These are phyloP conservation scores for Hystrix brachyura DNA, from an alignment of 2,113 vertebrate species.

Conservation along the genomic window DNA sequence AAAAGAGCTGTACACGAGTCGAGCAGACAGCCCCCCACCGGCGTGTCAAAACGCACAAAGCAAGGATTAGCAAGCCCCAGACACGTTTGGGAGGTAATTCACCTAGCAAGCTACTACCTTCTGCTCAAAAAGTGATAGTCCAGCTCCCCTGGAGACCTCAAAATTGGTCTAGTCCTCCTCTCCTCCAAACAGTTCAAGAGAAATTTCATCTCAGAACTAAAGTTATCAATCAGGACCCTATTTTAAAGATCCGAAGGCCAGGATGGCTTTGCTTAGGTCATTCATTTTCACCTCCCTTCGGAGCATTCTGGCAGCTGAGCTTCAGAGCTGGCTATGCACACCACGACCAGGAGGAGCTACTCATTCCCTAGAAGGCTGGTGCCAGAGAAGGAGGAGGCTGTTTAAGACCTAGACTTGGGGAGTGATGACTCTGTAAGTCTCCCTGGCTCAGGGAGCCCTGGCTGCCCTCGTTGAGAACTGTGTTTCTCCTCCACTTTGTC, in stretches of 20 bases:
- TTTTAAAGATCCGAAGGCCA: neutral
- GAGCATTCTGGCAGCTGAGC: neutral
- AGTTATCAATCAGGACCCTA: neutral
- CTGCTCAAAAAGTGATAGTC: neutral
- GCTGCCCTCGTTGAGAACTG: neutral
- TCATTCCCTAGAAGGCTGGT: neutral
- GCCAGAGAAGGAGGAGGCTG: neutral
- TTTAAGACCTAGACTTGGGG: slow-evolving; percentile 41
- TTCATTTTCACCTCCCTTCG: slow-evolving; percentile 44
- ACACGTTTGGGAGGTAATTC: neutral
- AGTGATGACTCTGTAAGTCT: slow-evolving; percentile 40
- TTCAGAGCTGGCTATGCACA: neutral
- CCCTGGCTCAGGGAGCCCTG: neutral
- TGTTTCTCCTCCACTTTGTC: slow-evolving; percentile 1
- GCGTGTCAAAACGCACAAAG: neutral
- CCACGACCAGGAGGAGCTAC: neutral
- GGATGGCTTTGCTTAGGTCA: slow-evolving; percentile 29
- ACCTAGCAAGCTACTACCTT: neutral
- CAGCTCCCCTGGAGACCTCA: neutral
- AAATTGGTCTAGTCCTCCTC: neutral
- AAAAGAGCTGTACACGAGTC: neutral
- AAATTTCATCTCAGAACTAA: neutral
- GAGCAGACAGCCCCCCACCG: neutral
- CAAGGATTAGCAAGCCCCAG: neutral
- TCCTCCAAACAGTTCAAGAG: neutral